Conservation (phyloP, 2,888 invertebrate genomes). For the Drosophila acutilabella region DNA sequence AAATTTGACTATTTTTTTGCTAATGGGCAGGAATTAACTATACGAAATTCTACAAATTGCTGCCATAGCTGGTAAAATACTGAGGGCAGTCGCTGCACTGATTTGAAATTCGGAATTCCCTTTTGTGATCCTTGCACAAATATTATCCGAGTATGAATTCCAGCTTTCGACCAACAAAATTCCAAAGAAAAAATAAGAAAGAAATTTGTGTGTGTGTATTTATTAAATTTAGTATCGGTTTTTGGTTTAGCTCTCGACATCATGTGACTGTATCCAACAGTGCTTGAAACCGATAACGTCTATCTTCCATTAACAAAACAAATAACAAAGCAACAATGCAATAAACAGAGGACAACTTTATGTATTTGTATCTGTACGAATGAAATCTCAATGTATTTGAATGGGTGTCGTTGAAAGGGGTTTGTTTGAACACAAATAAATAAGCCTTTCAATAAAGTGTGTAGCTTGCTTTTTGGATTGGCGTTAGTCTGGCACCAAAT, state of each 20-base stretch:
- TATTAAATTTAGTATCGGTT: constrained; percentile 9
- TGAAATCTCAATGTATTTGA: constrained; percentile 5
- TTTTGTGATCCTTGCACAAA: constrained; percentile 6
- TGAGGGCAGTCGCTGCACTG: constrained; percentile 1
- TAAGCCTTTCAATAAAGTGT: constrained; percentile 57
- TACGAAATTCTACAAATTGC: constrained; percentile 20
- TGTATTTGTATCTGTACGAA: neutral
- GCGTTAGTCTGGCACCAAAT: constrained; percentile 43
- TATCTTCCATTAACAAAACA: constrained; percentile 65
- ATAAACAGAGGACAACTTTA: neutral
- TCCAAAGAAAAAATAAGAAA: neutral
- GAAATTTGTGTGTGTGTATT: neutral
- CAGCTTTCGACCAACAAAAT: neutral
- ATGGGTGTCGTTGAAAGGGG: neutral
- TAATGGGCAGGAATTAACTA: constrained; percentile 53
- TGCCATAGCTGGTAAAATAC: constrained; percentile 7
- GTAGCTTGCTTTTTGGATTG: constrained; percentile 42
- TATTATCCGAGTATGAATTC: constrained; percentile 4
- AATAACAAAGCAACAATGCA: constrained; percentile 32
- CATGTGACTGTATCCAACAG: constrained; percentile 20
- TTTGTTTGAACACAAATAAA: constrained; percentile 16
- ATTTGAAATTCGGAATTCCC: constrained; percentile 5
- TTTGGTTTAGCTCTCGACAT: constrained; percentile 26
- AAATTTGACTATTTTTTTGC: constrained; percentile 39
- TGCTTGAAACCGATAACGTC: constrained; percentile 55